A percentile compares a stretch with the other conserved stretches of the same genome.
Evolutionary conservation across 2,888 invertebrate genomes (phyloP).

Genomic region (Dynastes tityus): DNA sequence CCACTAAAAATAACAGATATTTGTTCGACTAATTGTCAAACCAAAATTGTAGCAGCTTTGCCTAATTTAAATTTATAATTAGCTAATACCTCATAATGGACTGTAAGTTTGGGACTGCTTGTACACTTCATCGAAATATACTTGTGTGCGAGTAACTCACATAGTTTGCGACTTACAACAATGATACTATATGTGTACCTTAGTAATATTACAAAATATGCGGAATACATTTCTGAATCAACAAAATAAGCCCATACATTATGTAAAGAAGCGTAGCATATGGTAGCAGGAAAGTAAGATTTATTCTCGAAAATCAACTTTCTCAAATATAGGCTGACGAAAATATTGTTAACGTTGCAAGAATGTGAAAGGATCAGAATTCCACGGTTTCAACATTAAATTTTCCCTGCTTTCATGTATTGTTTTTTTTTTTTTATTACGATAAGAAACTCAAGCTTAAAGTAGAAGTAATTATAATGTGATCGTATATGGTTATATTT

Average conservation of each 20-base stretch:
- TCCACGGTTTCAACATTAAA: constrained; percentile 40
- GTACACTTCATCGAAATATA: too few relatives aligned
- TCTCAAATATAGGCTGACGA: constrained; percentile 43
- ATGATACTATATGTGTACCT: not conserved
- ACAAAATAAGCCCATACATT: constrained; percentile 2
- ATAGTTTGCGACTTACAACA: too few relatives aligned
- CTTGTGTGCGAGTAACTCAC: too few relatives aligned
- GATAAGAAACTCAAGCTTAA: constrained; percentile 15
- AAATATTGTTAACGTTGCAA: constrained; percentile 40
- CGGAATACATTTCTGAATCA: not conserved
- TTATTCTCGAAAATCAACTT: constrained; percentile 46
- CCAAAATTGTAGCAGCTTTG: too few relatives aligned
- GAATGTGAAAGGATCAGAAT: constrained; percentile 47
- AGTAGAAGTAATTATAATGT: constrained; percentile 3
- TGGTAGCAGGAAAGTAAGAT: constrained; percentile 37
- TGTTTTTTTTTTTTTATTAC: constrained; percentile 8
- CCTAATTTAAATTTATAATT: too few relatives aligned
- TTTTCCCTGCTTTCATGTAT: constrained; percentile 38
- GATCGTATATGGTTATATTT: not conserved
- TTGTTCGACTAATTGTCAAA: too few relatives aligned
- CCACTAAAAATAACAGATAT: too few relatives aligned
- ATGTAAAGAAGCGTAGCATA: constrained; percentile 35
- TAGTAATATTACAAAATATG: not conserved
- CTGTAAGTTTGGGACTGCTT: too few relatives aligned
- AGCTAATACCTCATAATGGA: too few relatives aligned